phyloP scores from a whole-genome alignment of 2,797 vertebrate species.

The Catharus ustulatus region DNA sequence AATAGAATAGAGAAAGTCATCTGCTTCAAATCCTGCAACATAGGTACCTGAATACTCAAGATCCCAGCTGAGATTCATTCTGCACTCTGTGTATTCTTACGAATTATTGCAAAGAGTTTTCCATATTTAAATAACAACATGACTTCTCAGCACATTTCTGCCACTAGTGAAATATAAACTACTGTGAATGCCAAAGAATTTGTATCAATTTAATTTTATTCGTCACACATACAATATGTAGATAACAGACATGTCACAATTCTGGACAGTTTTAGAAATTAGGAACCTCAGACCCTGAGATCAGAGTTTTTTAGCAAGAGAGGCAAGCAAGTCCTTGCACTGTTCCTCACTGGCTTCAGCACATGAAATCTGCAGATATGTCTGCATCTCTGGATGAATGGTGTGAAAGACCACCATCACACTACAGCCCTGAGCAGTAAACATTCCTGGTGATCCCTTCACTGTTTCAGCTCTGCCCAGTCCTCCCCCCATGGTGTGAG shows the following conservation, averaged over 20 bases:
- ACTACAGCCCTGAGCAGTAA: background rate
- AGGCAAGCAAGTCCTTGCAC: fast-evolving
- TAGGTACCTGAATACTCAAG: background rate
- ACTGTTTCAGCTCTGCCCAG: background rate
- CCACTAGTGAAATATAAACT: background rate
- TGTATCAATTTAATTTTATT: background rate
- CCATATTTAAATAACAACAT: background rate
- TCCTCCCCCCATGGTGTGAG: background rate
- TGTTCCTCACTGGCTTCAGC: background rate
- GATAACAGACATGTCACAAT: background rate
- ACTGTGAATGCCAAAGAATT: background rate
- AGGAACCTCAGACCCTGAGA: background rate
- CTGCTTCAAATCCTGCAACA: background rate
- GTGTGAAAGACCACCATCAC: background rate
- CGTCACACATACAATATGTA: background rate
- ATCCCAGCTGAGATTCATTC: background rate
- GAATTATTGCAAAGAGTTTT: background rate
- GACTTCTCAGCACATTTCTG: background rate
- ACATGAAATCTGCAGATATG: background rate
- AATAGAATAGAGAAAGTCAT: background rate
- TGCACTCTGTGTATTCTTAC: background rate
- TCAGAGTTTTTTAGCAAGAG: background rate
- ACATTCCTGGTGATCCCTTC: background rate
- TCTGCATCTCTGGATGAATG: background rate
- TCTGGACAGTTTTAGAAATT: background rate